Base-by-base conservation (phyloP, 2,113 vertebrate genomes). In the Brachionichthys hirsutus region DNA sequence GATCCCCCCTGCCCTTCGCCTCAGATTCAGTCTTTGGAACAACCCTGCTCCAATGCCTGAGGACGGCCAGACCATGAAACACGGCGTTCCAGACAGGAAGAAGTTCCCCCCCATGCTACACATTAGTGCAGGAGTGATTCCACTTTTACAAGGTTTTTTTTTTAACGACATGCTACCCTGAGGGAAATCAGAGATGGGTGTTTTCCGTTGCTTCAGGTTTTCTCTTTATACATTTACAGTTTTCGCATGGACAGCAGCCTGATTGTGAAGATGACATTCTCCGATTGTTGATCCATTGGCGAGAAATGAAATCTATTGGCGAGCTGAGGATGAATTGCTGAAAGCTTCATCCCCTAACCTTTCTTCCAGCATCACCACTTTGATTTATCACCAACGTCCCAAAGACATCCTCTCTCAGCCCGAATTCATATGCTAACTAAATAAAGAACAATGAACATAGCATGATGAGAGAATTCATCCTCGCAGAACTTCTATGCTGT, bases 11-110 rank as follows among this genome's bases (percentile, higher is more conserved):
- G 69, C 54, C 72, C 77, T 78, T 68, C 75, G 69, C 70, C 71
- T 82, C 57, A 74, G 80, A 82, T 79, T 63, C 73, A 88, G 74
- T 56, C 66, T 70, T 74, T 81, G 87, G 85, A 89, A 89, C 82
- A 81, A 87, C 86, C 83, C 75, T 82, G 75, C 54, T 83, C 47
- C 73, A 83, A 78, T 1, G 60, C 81, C 68, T 52, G 15, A 62
- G 74, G 78, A 68, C 15, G 17, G 48, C 63, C 61, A 73, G 63
- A 67, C 70, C 70, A 67, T 35, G 34, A 61, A 61, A 58, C 57
- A 74, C 46, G 69, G 47, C 54, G 43, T 9, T 16, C 41, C n/a
- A 36, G 54, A 68, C 62, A 67, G 59, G 48, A 64, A 52, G 53
- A 35, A 18, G 62, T 45, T 69, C 38, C 67, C 68, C 41, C 61